Conservation (phyloP, 2,888 invertebrate genomes). For the Drosophila anceps region DNA sequence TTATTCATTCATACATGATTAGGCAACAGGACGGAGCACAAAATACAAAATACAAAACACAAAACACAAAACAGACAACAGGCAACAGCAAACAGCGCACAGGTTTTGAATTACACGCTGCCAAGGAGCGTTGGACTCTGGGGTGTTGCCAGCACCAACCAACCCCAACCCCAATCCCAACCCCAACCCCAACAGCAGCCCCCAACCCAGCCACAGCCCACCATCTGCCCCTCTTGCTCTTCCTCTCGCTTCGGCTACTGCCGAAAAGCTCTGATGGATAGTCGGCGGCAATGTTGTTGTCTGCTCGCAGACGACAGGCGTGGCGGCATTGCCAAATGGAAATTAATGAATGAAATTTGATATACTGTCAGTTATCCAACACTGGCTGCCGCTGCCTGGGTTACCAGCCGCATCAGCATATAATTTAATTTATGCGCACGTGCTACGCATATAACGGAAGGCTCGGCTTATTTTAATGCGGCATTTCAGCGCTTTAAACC, state of each 20-base stretch:
- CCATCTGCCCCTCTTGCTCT: not conserved
- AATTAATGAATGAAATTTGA: constrained; percentile 81
- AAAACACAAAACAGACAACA: constrained; percentile 31
- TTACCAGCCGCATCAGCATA: constrained; percentile 42
- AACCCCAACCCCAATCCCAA: not conserved
- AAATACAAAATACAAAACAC: constrained; percentile 37
- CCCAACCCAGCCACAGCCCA: not conserved
- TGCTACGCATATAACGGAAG: constrained; percentile 34
- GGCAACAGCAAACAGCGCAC: constrained; percentile 47
- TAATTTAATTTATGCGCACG: constrained; percentile 68
- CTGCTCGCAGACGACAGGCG: constrained; percentile 59
- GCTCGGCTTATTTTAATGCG: constrained; percentile 28
- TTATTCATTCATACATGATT: constrained; percentile 83
- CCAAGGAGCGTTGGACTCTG: constrained; percentile 34
- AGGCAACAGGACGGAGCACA: constrained; percentile 55
- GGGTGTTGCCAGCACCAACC: constrained; percentile 33
- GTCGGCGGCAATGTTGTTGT: constrained; percentile 21
- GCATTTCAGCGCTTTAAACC: constrained; percentile 46
- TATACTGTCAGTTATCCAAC: constrained; percentile 68
- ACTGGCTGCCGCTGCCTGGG: constrained; percentile 34
- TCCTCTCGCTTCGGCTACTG: not conserved
- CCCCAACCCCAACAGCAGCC: too few species aligned
- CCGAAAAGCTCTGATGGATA: constrained; percentile 47
- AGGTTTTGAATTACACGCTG: constrained; percentile 73
- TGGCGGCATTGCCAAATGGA: constrained; percentile 77